These are phyloP conservation scores for Phoenicopterus ruber DNA, from an alignment of 2,113 vertebrate species.

Conservation along the genomic window DNA sequence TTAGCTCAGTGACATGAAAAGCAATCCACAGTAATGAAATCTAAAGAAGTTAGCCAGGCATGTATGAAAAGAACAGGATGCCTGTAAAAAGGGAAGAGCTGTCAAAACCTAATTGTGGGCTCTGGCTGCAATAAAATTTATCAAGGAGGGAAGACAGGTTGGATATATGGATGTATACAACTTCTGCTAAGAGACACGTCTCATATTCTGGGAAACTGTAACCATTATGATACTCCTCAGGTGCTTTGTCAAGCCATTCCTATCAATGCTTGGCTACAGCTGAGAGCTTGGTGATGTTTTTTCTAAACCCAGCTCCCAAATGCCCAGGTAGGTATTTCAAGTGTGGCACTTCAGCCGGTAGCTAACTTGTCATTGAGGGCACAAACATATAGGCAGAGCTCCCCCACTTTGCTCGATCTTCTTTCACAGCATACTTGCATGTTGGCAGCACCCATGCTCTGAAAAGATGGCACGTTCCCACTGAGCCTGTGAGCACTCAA, in stretches of 20 bases:
- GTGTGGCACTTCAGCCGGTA: not conserved
- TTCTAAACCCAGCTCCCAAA: not conserved
- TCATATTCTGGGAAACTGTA: not conserved
- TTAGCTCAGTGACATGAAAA: conserved; percentile 35
- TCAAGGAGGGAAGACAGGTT: conserved; percentile 14
- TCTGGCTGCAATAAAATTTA: conserved; percentile 50
- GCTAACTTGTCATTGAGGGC: not conserved
- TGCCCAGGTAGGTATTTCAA: not conserved
- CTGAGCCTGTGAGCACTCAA: not conserved
- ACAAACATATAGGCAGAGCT: not conserved
- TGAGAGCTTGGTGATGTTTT: not conserved
- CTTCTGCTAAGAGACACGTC: not conserved
- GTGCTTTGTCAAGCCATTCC: not conserved
- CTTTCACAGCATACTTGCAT: not conserved
- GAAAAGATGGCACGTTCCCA: not conserved
- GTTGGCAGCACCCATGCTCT: not conserved
- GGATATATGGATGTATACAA: not conserved
- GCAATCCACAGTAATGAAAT: conserved; percentile 32
- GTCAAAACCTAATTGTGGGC: conserved; percentile 59
- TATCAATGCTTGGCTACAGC: not conserved
- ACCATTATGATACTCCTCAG: not conserved
- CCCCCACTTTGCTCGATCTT: not conserved
- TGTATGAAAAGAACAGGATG: conserved; percentile 60
- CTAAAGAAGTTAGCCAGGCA: conserved; percentile 53
- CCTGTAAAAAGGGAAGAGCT: conserved; percentile 58